Evolutionary conservation across 2,888 invertebrate species (phyloP).

Genomic region (Vanessa cardui): DNA sequence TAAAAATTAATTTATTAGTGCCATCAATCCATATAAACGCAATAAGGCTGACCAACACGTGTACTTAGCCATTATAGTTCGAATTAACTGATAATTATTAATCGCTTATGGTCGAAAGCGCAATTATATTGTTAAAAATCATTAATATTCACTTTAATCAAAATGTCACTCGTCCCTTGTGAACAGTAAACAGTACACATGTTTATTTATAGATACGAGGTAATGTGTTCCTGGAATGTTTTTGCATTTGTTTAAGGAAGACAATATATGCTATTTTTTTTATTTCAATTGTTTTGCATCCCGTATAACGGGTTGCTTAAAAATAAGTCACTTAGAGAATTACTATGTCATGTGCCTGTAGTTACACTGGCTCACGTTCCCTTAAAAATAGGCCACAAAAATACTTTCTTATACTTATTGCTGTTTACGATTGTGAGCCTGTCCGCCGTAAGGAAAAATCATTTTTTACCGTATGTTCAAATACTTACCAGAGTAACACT

Average conservation of each 20-base stretch:
- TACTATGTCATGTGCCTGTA: too few relatives aligned
- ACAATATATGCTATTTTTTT: neutral
- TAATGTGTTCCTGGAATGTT: neutral
- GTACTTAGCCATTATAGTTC: neutral
- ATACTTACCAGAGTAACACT: too few relatives aligned
- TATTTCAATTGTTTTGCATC: neutral
- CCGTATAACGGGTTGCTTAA: too few relatives aligned
- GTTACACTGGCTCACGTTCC: too few relatives aligned
- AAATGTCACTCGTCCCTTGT: neutral
- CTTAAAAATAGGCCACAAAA: too few relatives aligned
- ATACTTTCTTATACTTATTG: too few relatives aligned
- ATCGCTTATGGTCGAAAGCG: slow-evolving; percentile 12
- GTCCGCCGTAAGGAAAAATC: too few relatives aligned
- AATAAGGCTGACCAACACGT: slow-evolving; percentile 6
- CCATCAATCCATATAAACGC: slow-evolving; percentile 22
- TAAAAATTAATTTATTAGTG: slow-evolving; percentile 26
- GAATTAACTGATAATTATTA: slow-evolving; percentile 14
- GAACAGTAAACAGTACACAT: neutral
- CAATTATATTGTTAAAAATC: slow-evolving; percentile 17
- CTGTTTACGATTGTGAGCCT: too few relatives aligned
- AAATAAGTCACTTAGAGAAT: too few relatives aligned
- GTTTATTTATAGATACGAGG: too few relatives aligned
- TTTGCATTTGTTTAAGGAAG: too few relatives aligned
- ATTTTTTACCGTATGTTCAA: too few relatives aligned
- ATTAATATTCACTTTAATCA: slow-evolving; percentile 11